These are phyloP conservation scores for Gila orcuttii DNA, from an alignment of 2,113 vertebrate genomes.

Conservation along the genomic window DNA sequence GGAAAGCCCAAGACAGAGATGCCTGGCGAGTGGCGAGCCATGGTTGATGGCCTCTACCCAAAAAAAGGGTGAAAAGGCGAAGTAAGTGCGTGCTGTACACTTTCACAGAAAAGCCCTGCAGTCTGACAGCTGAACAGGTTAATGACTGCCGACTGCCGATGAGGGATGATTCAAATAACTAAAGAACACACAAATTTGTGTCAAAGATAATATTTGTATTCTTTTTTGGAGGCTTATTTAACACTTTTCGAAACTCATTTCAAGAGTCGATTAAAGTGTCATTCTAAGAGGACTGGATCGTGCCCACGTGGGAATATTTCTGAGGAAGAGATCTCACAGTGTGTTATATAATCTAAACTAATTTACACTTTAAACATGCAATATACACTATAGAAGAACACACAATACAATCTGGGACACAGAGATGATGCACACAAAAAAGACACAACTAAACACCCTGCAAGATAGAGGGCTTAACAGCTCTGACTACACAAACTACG, in stretches of 20 bases:
- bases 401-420: slow-evolving; percentile 32
- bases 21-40: too few relatives aligned
- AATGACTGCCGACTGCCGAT: not conserved
- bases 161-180: not conserved
- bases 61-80: too few relatives aligned
- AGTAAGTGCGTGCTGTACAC: too few relatives aligned
- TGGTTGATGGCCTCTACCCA: too few relatives aligned
- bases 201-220: not conserved
- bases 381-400: not conserved
- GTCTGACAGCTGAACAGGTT: slow-evolving; percentile 4
- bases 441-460: slow-evolving; percentile 23
- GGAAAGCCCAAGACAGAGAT: too few relatives aligned
- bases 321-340: not conserved
- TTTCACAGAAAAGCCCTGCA: slow-evolving; percentile 2
- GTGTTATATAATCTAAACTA: slow-evolving; percentile 36
- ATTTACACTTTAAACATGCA: slow-evolving; percentile 26
- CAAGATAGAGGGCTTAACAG: slow-evolving; percentile 18
- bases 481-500: not conserved
- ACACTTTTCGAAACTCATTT: slow-evolving; percentile 25
- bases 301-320: slow-evolving; percentile 11
- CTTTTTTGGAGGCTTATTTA: slow-evolving; percentile 18
- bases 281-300: not conserved
- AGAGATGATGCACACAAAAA: slow-evolving; percentile 16
- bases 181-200: not conserved
- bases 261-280: slow-evolving; percentile 9